Evolutionary conservation across 35 echinoderm and acorn worm genomes (phyloP), one percentile per base, ranked within the genome.

Genomic region (Holothuria glaberrima): DNA sequence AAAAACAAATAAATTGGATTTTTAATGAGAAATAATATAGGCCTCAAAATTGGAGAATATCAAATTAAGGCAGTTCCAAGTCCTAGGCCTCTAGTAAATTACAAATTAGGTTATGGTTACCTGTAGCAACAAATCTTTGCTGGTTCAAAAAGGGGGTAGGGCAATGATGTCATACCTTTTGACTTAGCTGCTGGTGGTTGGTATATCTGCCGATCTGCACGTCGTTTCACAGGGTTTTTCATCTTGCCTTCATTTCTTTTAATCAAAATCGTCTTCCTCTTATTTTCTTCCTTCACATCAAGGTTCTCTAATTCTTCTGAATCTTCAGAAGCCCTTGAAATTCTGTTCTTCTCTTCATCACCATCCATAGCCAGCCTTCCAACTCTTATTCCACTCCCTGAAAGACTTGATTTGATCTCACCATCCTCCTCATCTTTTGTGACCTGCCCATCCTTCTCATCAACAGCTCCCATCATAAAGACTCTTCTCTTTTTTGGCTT

Each of bases 141-240:
- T 41, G 36, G 36, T 41, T 41, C 36, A 41, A 41, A 4, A 41
- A 41, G 7, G 2, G 7, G 36, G 36, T n/a, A 41, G 12, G 50
- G 16, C 5, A 54, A 54, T 1, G 16, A 54, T 14, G 0, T 1
- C 69, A 4, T 35, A 78, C 74, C 74, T 78, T 78, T 78, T n/a
- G 50, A 78, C 24, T 78, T 78, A 48, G 74, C 74, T 19, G 6
- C 74, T 10, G 74, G 74, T 10, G 74, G 74, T 50, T 78, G 74
- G 33, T 78, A 78, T 13, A 78, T 78, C 74, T 78, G 36, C 38
- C 74, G 44, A 16, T 78, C 74, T 26, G 74, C 74, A 48, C 74
- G 44, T 27, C 74, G 74, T 16, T n/a, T 78, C 20, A 48, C 41
- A 35, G 74, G 44, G 6, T 38, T 48, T 22, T 44, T 75, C 34